A percentile compares a stretch with the other conserved stretches of the same genome.
phyloP scores from a whole-genome alignment of 2,113 vertebrate genomes.

The Alces alces region DNA sequence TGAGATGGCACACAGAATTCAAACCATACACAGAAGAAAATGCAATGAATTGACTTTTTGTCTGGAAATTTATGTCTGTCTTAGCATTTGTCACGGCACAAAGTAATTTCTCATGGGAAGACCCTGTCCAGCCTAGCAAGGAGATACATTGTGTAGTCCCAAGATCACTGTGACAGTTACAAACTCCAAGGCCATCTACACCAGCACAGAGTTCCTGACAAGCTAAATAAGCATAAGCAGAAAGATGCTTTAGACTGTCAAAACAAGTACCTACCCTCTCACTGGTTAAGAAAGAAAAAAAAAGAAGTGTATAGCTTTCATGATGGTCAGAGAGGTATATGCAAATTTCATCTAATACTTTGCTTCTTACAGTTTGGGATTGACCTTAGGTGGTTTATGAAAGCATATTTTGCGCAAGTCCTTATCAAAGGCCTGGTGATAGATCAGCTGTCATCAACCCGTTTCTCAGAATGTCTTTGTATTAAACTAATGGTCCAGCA shows the following conservation, averaged over 20 bases:
- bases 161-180: conserved; percentile 76
- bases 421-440: conserved; percentile 68
- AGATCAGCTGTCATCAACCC: conserved; percentile 74
- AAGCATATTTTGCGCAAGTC: conserved; percentile 55
- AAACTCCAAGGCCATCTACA: conserved; percentile 70
- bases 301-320: neutral
- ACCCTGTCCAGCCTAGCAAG: conserved; percentile 36
- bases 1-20: neutral
- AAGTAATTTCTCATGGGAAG: conserved; percentile 73
- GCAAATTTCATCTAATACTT: neutral
- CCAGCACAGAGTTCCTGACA: conserved; percentile 72
- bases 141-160: conserved; percentile 50
- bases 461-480: conserved; percentile 78
- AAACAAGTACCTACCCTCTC: neutral
- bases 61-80: neutral
- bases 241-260: neutral
- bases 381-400: conserved; percentile 51
- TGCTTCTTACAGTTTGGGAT: conserved; percentile 33
- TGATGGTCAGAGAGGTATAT: neutral
- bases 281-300: neutral
- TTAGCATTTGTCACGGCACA: neutral
- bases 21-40: neutral
- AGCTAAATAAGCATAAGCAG: conserved; percentile 31
- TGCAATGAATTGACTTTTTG: neutral
- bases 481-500: conserved; percentile 82